phyloP scores from a whole-genome alignment of 2,888 invertebrate species.

The Drosophila atripex region DNA sequence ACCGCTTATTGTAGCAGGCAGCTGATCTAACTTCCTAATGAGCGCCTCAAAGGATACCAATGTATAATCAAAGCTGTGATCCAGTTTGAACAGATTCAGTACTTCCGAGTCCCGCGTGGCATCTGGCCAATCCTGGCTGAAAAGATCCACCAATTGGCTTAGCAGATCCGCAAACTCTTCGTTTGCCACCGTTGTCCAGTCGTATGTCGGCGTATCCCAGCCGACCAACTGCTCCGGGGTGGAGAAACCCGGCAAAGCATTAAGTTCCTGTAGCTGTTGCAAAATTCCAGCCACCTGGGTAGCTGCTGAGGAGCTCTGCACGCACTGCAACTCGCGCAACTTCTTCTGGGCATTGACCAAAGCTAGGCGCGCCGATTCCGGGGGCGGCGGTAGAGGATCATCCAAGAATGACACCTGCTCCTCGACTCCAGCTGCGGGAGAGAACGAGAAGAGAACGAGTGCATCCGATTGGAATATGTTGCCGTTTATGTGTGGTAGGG shows the following conservation, averaged over 20 bases:
- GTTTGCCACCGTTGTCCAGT: conserved; percentile 83
- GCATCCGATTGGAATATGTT: conserved; percentile 83
- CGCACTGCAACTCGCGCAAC: conserved; percentile 70
- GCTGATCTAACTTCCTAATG: conserved; percentile 51
- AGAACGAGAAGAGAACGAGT: conserved; percentile 83
- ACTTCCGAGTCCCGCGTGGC: conserved; percentile 51
- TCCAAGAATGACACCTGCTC: conserved; percentile 45
- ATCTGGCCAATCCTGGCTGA: conserved; percentile 87
- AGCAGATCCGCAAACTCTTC: conserved; percentile 85
- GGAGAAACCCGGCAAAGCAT: conserved; percentile 83
- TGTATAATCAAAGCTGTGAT: conserved; percentile 77
- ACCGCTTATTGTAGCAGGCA: conserved; percentile 47
- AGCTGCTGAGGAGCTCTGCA: conserved; percentile 82
- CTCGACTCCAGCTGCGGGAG: conserved; percentile 70
- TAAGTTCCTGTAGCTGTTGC: conserved; percentile 67
- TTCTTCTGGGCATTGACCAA: conserved; percentile 62
- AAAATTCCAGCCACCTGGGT: conserved; percentile 77
- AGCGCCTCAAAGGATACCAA: conserved; percentile 69
- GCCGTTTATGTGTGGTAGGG: conserved; percentile 66
- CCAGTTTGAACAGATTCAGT: conserved; percentile 77
- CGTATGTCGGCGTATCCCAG: conserved; percentile 84
- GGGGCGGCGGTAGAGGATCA: conserved; percentile 32
- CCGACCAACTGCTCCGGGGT: conserved; percentile 88
- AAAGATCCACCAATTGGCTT: conserved; percentile 84
- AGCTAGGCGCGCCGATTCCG: conserved; percentile 52